Evolutionary conservation across 2,888 invertebrate genomes (phyloP).

Genomic region (Diarsia dahlii): DNA sequence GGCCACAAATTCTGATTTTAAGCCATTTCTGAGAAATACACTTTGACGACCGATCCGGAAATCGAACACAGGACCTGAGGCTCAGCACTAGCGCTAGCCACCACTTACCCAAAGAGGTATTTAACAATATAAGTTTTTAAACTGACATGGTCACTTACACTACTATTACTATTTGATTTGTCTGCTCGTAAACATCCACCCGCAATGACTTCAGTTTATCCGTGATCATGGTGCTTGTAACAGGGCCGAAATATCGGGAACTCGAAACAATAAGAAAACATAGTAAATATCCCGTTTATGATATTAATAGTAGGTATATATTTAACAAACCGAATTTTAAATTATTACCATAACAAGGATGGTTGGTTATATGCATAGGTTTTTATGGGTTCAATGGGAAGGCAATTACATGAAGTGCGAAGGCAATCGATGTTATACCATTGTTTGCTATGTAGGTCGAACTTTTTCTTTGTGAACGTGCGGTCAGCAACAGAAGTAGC

Average conservation of each 20-base stretch:
- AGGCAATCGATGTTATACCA: slow-evolving; percentile 54
- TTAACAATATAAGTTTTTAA: no score
- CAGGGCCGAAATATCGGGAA: no score
- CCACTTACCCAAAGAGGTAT: not conserved
- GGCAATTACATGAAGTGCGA: slow-evolving; percentile 71
- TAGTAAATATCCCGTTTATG: no score
- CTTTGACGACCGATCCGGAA: not conserved
- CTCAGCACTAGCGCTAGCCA: not conserved
- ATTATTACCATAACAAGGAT: slow-evolving; percentile 51
- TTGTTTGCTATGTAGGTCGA: slow-evolving; percentile 37
- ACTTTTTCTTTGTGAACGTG: slow-evolving; percentile 30
- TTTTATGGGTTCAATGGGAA: slow-evolving; percentile 59
- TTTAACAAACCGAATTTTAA: slow-evolving; percentile 28
- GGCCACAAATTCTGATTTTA: not conserved
- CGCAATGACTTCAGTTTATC: no score
- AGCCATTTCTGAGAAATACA: not conserved
- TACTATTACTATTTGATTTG: no score
- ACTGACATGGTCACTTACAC: no score
- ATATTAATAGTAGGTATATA: not conserved
- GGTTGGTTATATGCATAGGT: slow-evolving; percentile 64
- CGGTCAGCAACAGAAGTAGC: no score
- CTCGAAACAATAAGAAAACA: no score
- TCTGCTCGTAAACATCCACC: no score
- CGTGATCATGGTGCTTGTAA: no score
- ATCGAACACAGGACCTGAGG: not conserved